Percentiles rank a stretch among this genome's conserved stretches.
Conservation (phyloP, 2,113 vertebrate species). For the Anoplopoma fimbria region DNA sequence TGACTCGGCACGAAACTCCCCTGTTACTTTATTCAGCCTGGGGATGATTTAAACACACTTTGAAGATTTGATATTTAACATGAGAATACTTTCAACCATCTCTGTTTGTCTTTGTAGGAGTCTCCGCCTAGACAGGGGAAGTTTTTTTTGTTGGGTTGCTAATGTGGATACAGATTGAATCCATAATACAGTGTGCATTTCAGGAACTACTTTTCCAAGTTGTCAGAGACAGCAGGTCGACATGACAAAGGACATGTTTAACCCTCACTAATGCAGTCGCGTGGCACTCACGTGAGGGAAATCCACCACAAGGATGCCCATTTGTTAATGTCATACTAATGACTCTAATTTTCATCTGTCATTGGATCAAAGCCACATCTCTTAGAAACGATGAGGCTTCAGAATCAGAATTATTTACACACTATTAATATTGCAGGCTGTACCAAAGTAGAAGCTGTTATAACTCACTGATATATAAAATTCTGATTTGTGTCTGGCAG, state of each 20-base stretch:
- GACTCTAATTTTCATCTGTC: neutral
- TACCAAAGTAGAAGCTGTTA: constrained; percentile 3
- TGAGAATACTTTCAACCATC: constrained; percentile 30
- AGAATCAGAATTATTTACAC: too few relatives aligned
- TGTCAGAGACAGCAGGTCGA: constrained; percentile 8
- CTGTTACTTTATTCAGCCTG: constrained; percentile 55
- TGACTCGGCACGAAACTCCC: constrained; percentile 28
- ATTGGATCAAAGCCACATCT: too few relatives aligned
- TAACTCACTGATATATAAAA: constrained; percentile 19
- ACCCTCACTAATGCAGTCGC: constrained; percentile 3
- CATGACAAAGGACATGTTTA: constrained; percentile 1
- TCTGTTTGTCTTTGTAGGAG: constrained; percentile 9
- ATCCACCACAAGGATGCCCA: neutral
- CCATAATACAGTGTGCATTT: neutral
- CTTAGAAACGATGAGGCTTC: too few relatives aligned
- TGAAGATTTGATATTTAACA: constrained; percentile 53
- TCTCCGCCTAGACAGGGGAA: neutral
- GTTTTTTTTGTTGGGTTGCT: neutral
- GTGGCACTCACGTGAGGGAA: neutral
- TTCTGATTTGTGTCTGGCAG: constrained; percentile 4
- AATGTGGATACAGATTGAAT: constrained; percentile 7
- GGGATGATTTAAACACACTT: constrained; percentile 65
- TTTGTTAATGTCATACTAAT: constrained; percentile 21
- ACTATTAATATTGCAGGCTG: constrained; percentile 11
- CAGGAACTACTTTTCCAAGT: neutral